Conservation (phyloP, 1,140 invertebrate species). For the Anastatus disparis region DNA sequence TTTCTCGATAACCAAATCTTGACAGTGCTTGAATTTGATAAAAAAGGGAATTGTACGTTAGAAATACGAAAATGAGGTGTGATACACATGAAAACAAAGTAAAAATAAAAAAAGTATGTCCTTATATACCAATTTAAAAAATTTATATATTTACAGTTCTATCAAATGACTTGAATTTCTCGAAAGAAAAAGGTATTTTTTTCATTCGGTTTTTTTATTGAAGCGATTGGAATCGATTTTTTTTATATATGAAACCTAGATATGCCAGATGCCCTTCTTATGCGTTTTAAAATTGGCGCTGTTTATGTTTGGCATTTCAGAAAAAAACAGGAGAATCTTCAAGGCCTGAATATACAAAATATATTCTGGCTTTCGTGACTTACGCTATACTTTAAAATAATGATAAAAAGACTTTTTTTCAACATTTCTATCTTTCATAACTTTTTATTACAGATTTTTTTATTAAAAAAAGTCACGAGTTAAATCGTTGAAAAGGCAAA, state of each 20-base stretch:
- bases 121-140: constrained; percentile 43
- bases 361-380: neutral
- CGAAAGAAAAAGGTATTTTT: constrained; percentile 56
- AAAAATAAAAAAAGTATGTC: neutral
- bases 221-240: neutral
- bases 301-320: neutral
- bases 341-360: neutral
- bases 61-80: neutral
- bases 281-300: neutral
- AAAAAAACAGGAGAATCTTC: neutral
- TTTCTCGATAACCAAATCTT: neutral
- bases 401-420: neutral
- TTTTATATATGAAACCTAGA: neutral
- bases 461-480: too few relatives aligned
- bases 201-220: constrained; percentile 43
- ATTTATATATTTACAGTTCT: constrained; percentile 55
- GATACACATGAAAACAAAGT: too few relatives aligned
- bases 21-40: neutral
- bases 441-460: too few relatives aligned
- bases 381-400: neutral
- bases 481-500: too few relatives aligned
- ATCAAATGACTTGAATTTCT: constrained; percentile 48
- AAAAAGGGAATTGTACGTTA: neutral
- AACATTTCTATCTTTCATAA: neutral
- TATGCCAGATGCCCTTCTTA: constrained; percentile 13